These are phyloP conservation scores for Bimastos eiseni DNA, from an alignment of 2,888 invertebrate species.

Conservation along the genomic window DNA sequence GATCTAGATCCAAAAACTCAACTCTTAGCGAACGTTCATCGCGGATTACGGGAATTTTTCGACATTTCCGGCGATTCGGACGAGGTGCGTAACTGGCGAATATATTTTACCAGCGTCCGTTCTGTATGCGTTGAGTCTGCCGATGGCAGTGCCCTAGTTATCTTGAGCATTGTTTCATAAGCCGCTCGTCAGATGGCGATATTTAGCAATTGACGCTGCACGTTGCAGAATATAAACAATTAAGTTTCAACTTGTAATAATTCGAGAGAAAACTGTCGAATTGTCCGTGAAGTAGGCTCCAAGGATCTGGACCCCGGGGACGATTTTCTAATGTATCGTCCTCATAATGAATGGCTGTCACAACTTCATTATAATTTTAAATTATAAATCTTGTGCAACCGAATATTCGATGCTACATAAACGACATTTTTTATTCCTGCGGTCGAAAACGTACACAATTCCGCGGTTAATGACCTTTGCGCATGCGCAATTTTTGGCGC, in stretches of 20 bases:
- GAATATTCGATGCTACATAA: too few species aligned
- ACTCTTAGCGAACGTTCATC: conserved; percentile 31
- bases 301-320: neutral
- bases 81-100: conserved; percentile 27
- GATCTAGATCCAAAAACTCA: neutral
- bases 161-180: neutral
- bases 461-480: too few species aligned
- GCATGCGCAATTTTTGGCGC: too few species aligned
- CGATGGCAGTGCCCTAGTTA: neutral
- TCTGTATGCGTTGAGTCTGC: neutral
- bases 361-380: neutral
- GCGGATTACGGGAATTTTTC: conserved; percentile 32
- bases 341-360: neutral
- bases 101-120: neutral
- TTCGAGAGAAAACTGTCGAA: neutral
- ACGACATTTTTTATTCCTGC: too few species aligned
- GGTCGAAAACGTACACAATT: too few species aligned
- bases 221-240: neutral
- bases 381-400: too few species aligned
- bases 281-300: neutral
- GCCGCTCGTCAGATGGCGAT: neutral
- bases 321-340: neutral
- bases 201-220: neutral
- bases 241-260: neutral
- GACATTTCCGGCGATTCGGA: conserved; percentile 34